Evolutionary conservation across 2,797 vertebrate genomes (phyloP), one percentile per base, ranked within the genome.

Genomic region (Okamejei kenojei): DNA sequence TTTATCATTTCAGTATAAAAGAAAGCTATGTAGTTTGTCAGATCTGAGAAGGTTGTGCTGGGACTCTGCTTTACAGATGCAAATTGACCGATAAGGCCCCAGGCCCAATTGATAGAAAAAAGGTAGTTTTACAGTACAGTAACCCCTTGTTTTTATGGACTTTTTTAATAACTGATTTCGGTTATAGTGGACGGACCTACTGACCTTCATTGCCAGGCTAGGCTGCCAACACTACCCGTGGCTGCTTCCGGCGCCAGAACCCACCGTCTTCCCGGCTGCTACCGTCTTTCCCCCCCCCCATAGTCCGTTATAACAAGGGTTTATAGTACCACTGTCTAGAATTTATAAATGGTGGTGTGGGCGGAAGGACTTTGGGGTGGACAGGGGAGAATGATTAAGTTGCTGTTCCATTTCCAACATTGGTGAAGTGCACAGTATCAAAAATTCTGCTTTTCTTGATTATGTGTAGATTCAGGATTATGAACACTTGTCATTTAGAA

Each of bases 11-110:
- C 90, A 92, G 38, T 92, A 92, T 92, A 92, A 92, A 74, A 92
- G 71, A 92, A 92, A 76, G 71, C 71, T 76, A 76, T 92, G 68
- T 92, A 91, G 71, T 92, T 92, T 92, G 90, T 74, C 90, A 73
- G 68, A 92, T 92, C 90, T 92, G 71, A 92, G 90, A 76, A 92
- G 35, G 90, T 92, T 92, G 90, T 92, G 71, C 71, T 92, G 90
- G 73, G 90, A 76, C 71, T 91, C 88, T 92, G 71, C 90, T 92
- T 92, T 92, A 76, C 73, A 92, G 68, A 76, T 74, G 21, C 90
- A 91, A 91, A 91, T 73, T 92, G 90, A 92, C 90, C 90, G 54
- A 74, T 92, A 54, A 76, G 71, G 76, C 71, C 90, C 26, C 45
- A 76, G 76, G 71, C 68, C 76, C 90, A 92, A 92, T 76, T 26